Conservation (phyloP, 2,113 vertebrate genomes). For the Pseudopodoces humilis region DNA sequence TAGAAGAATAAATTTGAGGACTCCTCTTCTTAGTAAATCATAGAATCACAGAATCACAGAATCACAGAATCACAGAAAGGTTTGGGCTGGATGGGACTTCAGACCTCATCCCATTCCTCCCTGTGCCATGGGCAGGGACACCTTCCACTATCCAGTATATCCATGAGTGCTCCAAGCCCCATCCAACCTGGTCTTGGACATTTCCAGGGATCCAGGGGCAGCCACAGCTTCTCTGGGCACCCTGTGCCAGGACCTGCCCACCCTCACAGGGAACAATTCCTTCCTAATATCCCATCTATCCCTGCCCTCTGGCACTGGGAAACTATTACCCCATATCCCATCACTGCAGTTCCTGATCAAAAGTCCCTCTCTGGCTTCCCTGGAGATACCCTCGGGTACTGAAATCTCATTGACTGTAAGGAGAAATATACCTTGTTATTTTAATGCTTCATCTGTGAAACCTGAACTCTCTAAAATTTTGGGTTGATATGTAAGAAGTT, state of each 20-base stretch:
- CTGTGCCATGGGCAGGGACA: background rate
- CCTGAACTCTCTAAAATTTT: background rate
- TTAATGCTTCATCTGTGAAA: background rate
- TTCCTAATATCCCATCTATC: rapidly evolving
- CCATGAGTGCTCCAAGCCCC: background rate
- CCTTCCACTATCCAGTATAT: rapidly evolving
- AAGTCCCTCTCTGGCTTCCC: background rate
- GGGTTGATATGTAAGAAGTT: background rate
- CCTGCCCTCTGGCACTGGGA: background rate
- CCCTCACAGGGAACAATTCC: background rate
- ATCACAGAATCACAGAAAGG: background rate
- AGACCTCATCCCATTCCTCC: rapidly evolving
- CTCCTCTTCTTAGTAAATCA: background rate
- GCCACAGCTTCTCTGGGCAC: background rate
- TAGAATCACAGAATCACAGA: background rate
- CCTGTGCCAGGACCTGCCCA: background rate
- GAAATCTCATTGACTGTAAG: background rate
- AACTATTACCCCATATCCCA: rapidly evolving
- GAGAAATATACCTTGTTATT: background rate
- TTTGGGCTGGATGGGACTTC: background rate
- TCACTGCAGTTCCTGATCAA: background rate
- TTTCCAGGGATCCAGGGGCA: background rate
- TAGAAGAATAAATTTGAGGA: background rate
- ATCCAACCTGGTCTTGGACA: background rate
- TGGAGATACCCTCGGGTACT: background rate